Base-by-base conservation (phyloP, 2,113 vertebrate species). In the Cephalopterus ornatus region DNA sequence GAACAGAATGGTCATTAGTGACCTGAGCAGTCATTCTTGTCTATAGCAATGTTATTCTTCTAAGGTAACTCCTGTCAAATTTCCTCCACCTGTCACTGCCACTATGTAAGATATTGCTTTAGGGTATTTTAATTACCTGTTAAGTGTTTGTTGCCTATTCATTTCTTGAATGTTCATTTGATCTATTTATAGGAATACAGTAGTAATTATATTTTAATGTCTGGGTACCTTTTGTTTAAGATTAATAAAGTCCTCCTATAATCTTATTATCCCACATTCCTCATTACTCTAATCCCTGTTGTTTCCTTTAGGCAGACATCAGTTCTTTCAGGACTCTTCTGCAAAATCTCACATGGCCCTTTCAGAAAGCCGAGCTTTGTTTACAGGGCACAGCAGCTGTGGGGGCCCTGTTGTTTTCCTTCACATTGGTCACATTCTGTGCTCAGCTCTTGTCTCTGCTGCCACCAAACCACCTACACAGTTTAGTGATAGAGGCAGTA, bases 341-440 rank as follows among this genome's bases (percentile, higher is more conserved):
- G 87, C 70, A 76, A 50, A 94, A 79, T 83, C 84, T 93, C 92
- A 85, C 74, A 76, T 47, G 71, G 63, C 67, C 81, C 70, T 88
- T 88, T 95, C 80, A 95, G 93, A 95, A 95, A 95, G 74, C 86
- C 5, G 0, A 1, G 44, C 92, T 95, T 93, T 97, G 94, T 97
- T 96, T 97, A 94, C 84, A 96, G 71, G 87, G 85, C 71, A 81
- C 73, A 49, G 85, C 88, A 94, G 95, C 95, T 93, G 80, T 84
- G 76, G 47, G 76, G 90, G 63, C 92, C 59, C 80, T 71, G 68
- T 94, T 96, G 95, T 94, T 96, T 93, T 96, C 85, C 46, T 96
- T 96, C 61, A 20, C 79, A 92, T 74, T 30, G 5, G 72, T 95
- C 93, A 91, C 92, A 86, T 88, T 95, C 90, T 88, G 59, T 59